A percentile compares a stretch with the other conserved stretches of the same genome.
Conservation (phyloP, 2,888 invertebrate species). For the Habrosyne pyritoides region DNA sequence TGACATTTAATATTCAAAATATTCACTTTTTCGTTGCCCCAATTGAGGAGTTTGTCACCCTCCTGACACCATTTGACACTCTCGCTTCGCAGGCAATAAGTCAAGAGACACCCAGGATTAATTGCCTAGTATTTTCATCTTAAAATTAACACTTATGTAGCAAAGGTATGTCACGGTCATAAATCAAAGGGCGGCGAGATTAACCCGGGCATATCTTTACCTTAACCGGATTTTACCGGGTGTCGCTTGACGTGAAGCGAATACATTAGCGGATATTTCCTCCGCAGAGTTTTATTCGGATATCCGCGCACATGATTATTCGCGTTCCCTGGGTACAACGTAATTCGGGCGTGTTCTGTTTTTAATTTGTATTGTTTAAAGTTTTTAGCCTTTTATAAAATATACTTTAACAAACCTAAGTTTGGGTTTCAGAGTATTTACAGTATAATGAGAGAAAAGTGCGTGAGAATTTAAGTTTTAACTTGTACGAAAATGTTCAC, state of each 20-base stretch:
- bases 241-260: constrained; percentile 71
- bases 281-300: constrained; percentile 43
- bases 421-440: too few species aligned
- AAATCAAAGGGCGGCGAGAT: constrained; percentile 73
- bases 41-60: background rate
- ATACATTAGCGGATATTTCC: constrained; percentile 68
- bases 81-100: background rate
- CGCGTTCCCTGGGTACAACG: constrained; percentile 47
- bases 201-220: constrained; percentile 76
- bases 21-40: background rate
- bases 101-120: constrained; percentile 36
- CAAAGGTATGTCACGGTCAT: constrained; percentile 58
- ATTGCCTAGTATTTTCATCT: constrained; percentile 28
- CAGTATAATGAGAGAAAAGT: too few species aligned
- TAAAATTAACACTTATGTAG: constrained; percentile 43
- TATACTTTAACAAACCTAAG: background rate
- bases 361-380: constrained; percentile 37
- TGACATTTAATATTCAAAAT: background rate
- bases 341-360: constrained; percentile 47
- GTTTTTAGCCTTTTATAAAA: background rate
- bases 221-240: constrained; percentile 75
- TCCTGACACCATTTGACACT: background rate
- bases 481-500: too few species aligned
- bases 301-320: constrained; percentile 61
- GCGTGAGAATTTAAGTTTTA: too few species aligned